Evolutionary conservation across 2,113 vertebrate genomes (phyloP), one percentile per base, ranked within the genome.

Genomic region (Myotis yumanensis): DNA sequence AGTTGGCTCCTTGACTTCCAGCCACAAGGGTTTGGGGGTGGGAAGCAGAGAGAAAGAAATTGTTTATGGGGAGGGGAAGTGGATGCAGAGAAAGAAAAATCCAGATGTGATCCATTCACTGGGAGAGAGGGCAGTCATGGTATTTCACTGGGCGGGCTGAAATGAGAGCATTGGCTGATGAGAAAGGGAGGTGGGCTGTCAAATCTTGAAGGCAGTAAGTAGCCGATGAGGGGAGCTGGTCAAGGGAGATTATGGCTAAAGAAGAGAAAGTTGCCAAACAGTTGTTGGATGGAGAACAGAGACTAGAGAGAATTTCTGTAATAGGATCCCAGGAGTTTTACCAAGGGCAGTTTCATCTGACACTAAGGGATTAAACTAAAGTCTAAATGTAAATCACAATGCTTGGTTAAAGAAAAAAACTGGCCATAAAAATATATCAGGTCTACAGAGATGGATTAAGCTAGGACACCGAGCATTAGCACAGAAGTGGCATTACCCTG

Each of bases 371-470:
- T 93, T 52, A 59, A 85, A 71, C 17, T 25, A 23, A 77, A 59
- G 68, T 94, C 30, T 87, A 25, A 37, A 82, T 30, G 4, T 64
- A 59, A 92, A 59, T 83, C 69, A 52, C 32, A 82, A 14, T 18
- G 64, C 37, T 62, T 73, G 54, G 40, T 73, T 92, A 82, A 54
- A n/a, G 89, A 96, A 69, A 82, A 82, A 94, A 75, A 57, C 5
- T 30, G 43, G 18, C 37, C 59, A 72, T 57, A 51, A 86, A 80
- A 89, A 57, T 15, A 43, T 79, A 80, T 51, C 66, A 37, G 20
- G 68, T 83, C 80, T 69, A 37, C 40, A 69, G 28, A 64, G 16
- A 16, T 9, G 35, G 51, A 20, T 69, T 68, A 91, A 79, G 54
- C 51, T 14, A 77, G 48, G 69, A 35, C 16, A 83, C 4, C 10